Percentiles rank a stretch among this genome's conserved stretches.
These are phyloP conservation scores for Cyphomyrus discorhynchus DNA, from an alignment of 2,113 vertebrate species.

Conservation along the genomic window DNA sequence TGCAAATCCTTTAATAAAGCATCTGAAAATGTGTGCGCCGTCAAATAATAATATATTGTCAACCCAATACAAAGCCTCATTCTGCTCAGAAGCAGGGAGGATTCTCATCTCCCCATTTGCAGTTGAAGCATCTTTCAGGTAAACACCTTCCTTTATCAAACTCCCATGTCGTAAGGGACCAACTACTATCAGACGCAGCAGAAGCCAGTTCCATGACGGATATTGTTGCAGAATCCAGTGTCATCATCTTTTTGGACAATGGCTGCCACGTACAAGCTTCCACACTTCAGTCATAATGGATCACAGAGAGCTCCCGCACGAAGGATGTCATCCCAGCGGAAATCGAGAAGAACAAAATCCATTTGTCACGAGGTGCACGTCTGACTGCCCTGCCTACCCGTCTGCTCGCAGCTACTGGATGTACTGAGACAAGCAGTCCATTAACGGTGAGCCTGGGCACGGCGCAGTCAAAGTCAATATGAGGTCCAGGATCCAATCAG, in stretches of 20 bases:
- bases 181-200: background rate
- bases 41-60: background rate
- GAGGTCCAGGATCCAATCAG: background rate
- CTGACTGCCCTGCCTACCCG: background rate
- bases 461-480: background rate
- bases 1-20: background rate
- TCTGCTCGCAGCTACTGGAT: background rate
- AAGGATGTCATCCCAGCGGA: background rate
- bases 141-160: background rate
- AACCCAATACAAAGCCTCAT: background rate
- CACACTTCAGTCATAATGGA: background rate
- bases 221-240: background rate
- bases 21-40: background rate
- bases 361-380: background rate
- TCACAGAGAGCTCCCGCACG: background rate
- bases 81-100: background rate
- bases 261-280: background rate
- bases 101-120: background rate
- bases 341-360: slow-evolving; percentile 7
- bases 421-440: background rate
- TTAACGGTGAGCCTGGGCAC: background rate
- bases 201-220: background rate
- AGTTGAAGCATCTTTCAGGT: background rate
- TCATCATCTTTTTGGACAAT: background rate
- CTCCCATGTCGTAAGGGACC: background rate